Evolutionary conservation across 2,113 vertebrate genomes (phyloP).

Genomic region (Capricornis sumatraensis): DNA sequence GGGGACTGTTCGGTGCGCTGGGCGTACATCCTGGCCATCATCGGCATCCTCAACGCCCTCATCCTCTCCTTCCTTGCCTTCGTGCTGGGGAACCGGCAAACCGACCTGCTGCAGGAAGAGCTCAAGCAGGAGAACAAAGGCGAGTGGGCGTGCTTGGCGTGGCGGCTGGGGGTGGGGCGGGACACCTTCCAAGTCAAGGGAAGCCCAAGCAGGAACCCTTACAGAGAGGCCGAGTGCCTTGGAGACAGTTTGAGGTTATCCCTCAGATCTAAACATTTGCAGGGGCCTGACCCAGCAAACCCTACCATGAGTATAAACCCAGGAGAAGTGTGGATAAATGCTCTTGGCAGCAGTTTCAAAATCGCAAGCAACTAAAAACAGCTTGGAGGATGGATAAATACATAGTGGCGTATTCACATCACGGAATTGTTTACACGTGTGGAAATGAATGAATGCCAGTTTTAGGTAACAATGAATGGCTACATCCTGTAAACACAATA

Average conservation of each 20-base stretch:
- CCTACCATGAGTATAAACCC: background rate
- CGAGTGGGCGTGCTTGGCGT: background rate
- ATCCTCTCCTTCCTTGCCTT: constrained; percentile 96
- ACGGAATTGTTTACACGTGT: background rate
- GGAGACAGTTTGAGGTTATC: background rate
- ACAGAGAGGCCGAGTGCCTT: background rate
- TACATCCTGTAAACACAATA: background rate
- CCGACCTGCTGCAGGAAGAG: constrained; percentile 90
- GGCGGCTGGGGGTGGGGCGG: fast-evolving
- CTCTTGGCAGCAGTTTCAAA: background rate
- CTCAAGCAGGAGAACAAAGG: constrained; percentile 92
- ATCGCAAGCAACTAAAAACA: background rate
- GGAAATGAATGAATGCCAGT: background rate
- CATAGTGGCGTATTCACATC: background rate
- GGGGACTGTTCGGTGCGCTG: constrained; percentile 94
- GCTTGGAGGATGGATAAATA: background rate
- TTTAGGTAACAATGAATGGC: background rate
- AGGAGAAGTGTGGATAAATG: background rate
- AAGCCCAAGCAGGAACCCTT: background rate
- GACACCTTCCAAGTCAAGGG: too few species aligned
- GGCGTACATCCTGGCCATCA: constrained; percentile 95
- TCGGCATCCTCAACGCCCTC: constrained; percentile 94
- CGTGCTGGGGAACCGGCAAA: constrained; percentile 94
- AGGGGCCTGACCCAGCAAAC: background rate
- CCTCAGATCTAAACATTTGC: background rate